Evolutionary conservation across 1,140 invertebrate species (phyloP).

Genomic region (Zaprionus davidi): DNA sequence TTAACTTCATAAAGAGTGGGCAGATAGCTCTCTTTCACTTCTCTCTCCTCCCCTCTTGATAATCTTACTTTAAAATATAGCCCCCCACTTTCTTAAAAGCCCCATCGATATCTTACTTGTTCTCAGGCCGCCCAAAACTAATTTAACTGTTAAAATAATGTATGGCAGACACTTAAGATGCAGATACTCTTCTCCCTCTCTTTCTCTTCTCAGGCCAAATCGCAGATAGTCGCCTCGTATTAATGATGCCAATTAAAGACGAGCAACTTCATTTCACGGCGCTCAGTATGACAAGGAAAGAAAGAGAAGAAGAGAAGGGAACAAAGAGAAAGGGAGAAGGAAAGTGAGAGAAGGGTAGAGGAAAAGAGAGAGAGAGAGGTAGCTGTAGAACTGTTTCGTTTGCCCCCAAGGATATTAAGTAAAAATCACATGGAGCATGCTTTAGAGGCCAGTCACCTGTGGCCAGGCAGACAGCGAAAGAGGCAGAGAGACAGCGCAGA

Average conservation of each 20-base stretch:
- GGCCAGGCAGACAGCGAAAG: background rate
- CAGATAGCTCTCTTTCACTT: background rate
- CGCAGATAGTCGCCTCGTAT: conserved; percentile 27
- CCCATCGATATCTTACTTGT: background rate
- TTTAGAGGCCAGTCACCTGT: conserved; percentile 68
- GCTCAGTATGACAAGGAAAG: background rate
- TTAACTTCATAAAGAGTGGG: background rate
- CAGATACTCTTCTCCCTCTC: background rate
- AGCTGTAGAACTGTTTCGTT: conserved; percentile 52
- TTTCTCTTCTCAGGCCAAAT: background rate
- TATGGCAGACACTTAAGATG: conserved; percentile 2
- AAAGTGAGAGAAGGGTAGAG: background rate
- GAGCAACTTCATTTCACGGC: conserved; percentile 61
- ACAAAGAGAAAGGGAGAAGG: background rate
- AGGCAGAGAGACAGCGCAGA: background rate
- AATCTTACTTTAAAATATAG: background rate
- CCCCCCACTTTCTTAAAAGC: background rate
- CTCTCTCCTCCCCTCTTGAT: background rate
- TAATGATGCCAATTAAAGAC: conserved; percentile 63
- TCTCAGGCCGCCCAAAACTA: conserved; percentile 3
- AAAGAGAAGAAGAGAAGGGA: background rate
- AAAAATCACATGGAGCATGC: conserved; percentile 46
- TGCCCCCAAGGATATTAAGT: conserved; percentile 66
- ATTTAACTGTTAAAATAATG: conserved; percentile 8
- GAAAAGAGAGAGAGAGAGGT: background rate